Evolutionary conservation across 1,140 invertebrate species (phyloP), one percentile per base, ranked within the genome.

Genomic region (Apis laboriosa): DNA sequence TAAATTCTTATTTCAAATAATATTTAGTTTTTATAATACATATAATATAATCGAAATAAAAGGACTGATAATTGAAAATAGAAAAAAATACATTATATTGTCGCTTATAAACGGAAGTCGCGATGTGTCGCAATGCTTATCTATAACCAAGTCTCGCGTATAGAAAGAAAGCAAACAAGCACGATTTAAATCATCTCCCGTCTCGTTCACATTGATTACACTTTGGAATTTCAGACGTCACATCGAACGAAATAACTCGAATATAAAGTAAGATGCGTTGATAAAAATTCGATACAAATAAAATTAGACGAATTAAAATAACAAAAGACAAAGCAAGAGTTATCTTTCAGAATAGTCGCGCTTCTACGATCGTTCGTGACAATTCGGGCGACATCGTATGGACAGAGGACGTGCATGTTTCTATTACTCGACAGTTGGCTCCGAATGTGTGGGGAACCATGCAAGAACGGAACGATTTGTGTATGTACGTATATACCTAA

Each of bases 371-470:
- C 43, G 56, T 77, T 80, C 77, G 77, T 67, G 67, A 84, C 68
- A 58, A 81, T 86, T 86, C 81, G 87, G 82, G n/a, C 64, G 64
- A 79, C 71, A 80, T 88, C 84, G 81, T 79, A 56, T 70, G 71
- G 51, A 58, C 76, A 53, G 84, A 77, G 56, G 49, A 61, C 85
- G 68, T 53, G 80, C 67, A 49, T 73, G 34, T 34, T 61, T 80
- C 63, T 80, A 67, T 79, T 74, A 28, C 84, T 51, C 68, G 56
- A 64, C 66, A 77, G 66, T 85, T 49, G 74, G 17, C 55, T 70
- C 53, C 15, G 66, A 78, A 84, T 77, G 86, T 68, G 77, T 78
- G 51, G 75, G 17, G 49, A 60, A 58, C 15, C 60, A 64, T 71
- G 66, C 53, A 71, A 19, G n/a, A n/a, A 21, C 24, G 49, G n/a